Evolutionary conservation across 2,113 vertebrate species (phyloP).

Genomic region (Hassar affinis): DNA sequence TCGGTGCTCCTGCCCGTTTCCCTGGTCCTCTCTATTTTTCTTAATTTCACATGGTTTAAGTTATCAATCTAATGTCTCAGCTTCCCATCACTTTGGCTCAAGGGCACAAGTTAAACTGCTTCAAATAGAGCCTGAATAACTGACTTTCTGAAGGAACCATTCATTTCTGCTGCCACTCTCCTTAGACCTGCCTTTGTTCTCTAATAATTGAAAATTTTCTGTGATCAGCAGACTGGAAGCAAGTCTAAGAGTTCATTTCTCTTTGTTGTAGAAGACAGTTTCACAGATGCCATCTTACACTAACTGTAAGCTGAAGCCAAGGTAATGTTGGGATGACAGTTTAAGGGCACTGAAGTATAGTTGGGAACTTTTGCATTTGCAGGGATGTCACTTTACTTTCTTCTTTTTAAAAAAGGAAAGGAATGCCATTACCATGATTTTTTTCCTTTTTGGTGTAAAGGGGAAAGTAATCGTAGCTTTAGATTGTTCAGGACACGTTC

Average conservation of each 20-base stretch:
- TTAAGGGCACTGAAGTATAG: constrained; percentile 11
- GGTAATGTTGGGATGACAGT: constrained; percentile 9
- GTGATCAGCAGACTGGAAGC: constrained; percentile 29
- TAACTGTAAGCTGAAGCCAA: constrained; percentile 13
- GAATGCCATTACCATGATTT: not conserved
- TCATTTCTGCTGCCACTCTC: constrained; percentile 13
- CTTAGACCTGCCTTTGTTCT: constrained; percentile 35
- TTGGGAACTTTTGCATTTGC: not conserved
- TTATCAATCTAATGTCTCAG: constrained; percentile 3
- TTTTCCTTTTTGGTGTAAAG: not conserved
- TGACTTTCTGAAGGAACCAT: not conserved
- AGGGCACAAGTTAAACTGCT: constrained; percentile 34
- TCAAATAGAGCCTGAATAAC: constrained; percentile 23
- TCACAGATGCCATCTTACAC: constrained; percentile 22
- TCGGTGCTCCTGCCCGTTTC: not conserved
- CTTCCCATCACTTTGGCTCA: not conserved
- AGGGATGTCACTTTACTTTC: not conserved
- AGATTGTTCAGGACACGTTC: not conserved
- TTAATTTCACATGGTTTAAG: not conserved
- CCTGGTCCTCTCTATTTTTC: not conserved
- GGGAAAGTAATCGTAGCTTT: not conserved
- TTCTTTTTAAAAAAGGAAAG: not conserved
- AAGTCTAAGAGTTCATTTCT: constrained; percentile 8
- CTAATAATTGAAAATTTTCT: constrained; percentile 51
- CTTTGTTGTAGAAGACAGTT: constrained; percentile 11